A percentile compares a stretch with the other conserved stretches of the same genome.
These are phyloP conservation scores for Nycticryphes semicollaris DNA, from an alignment of 2,113 vertebrate genomes.

Conservation along the genomic window DNA sequence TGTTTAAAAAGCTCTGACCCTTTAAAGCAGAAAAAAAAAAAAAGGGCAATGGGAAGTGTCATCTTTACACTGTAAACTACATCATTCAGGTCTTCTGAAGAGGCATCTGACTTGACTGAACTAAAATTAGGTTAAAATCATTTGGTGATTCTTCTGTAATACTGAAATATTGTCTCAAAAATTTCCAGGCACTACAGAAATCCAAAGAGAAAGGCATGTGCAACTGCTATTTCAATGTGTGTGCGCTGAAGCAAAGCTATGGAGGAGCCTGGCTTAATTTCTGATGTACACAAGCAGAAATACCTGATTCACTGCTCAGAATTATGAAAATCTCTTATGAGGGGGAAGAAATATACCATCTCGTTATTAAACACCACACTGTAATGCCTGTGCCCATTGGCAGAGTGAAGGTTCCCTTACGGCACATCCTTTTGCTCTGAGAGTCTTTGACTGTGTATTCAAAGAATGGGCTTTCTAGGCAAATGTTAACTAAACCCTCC, in stretches of 20 bases:
- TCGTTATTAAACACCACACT: not conserved
- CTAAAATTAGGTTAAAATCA: not conserved
- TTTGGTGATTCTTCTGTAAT: not conserved
- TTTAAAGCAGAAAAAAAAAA: not conserved
- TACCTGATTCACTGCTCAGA: not conserved
- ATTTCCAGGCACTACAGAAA: not conserved
- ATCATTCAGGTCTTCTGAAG: not conserved
- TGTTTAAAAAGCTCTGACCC: not conserved
- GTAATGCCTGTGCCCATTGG: accelerated
- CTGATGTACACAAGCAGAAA: not conserved
- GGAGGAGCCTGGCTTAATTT: not conserved
- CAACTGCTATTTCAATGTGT: not conserved
- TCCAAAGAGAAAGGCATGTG: not conserved
- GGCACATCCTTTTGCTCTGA: not conserved
- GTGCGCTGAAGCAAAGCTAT: not conserved
- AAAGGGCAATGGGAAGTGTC: not conserved
- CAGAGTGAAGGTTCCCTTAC: not conserved
- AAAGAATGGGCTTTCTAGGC: not conserved
- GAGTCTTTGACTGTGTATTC: not conserved
- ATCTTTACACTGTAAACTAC: not conserved
- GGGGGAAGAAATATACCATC: not conserved
- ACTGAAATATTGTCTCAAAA: not conserved
- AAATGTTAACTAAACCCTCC: not conserved
- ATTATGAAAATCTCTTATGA: not conserved
- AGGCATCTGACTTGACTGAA: not conserved